These are phyloP conservation scores for Pachycephus smyrnensis DNA, from an alignment of 2,888 invertebrate species.

Conservation along the genomic window DNA sequence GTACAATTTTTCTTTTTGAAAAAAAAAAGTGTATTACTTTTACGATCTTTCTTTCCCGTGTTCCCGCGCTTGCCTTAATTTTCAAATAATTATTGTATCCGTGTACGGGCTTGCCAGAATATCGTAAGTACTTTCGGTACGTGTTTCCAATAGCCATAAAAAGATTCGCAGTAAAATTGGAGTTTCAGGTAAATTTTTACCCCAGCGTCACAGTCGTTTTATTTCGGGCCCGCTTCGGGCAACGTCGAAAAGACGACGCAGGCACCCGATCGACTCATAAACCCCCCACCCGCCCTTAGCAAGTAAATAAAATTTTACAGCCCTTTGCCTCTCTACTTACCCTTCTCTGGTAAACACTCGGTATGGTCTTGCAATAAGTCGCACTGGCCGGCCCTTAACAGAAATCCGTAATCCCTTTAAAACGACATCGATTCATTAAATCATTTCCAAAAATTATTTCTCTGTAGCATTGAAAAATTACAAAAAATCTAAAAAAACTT, in stretches of 20 bases:
- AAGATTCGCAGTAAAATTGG: constrained; percentile 24
- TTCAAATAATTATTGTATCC: neutral
- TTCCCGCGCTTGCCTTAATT: neutral
- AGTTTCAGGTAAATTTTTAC: constrained; percentile 22
- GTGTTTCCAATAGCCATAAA: constrained; percentile 13
- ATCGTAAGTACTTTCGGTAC: neutral
- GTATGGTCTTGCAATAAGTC: neutral
- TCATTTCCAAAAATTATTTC: neutral
- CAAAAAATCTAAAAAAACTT: neutral
- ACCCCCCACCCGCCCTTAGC: neutral
- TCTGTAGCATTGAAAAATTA: neutral
- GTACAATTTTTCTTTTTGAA: too few relatives aligned
- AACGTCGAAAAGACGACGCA: constrained; percentile 32
- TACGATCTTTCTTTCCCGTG: neutral
- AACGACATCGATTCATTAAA: neutral
- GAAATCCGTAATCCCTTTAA: neutral
- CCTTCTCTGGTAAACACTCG: neutral
- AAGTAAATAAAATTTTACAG: neutral
- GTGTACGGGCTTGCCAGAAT: neutral
- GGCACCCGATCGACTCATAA: neutral
- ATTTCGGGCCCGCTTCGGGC: constrained; percentile 7
- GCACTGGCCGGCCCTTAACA: neutral
- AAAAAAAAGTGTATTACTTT: neutral
- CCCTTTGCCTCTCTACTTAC: neutral
- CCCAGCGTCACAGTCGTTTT: constrained; percentile 14